A percentile compares a stretch with the other conserved stretches of the same genome.
These are phyloP conservation scores for Tipula confusa DNA, from an alignment of 2,888 invertebrate species.

Conservation along the genomic window DNA sequence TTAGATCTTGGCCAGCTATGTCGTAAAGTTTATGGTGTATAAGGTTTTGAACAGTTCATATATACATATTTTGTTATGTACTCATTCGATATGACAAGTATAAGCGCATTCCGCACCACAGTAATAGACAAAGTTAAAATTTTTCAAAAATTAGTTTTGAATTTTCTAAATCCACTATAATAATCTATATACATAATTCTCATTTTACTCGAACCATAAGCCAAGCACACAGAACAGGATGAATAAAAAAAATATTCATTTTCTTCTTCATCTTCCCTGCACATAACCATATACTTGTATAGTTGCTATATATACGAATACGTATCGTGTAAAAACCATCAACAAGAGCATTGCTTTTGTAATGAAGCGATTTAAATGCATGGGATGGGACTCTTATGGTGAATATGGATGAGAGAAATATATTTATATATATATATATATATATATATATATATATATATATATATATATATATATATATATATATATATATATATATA, in stretches of 20 bases:
- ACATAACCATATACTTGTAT: background rate
- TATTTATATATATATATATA: background rate
- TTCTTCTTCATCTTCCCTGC: background rate
- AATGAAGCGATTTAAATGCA: slow-evolving; percentile 32
- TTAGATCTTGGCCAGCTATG: too few species aligned
- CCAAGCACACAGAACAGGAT: background rate
- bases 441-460: background rate
- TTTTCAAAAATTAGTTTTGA: background rate
- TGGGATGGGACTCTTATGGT: slow-evolving; percentile 31
- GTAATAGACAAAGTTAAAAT: slow-evolving; percentile 16
- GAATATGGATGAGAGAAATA: slow-evolving; percentile 27
- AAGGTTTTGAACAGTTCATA: background rate
- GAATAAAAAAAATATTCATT: background rate
- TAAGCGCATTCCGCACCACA: background rate
- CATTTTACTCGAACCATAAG: background rate
- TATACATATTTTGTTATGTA: background rate
- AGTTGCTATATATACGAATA: too few species aligned
- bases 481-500: background rate
- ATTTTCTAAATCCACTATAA: slow-evolving; percentile 20
- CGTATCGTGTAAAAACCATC: slow-evolving; percentile 29
- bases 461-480: background rate
- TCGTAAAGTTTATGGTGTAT: background rate
- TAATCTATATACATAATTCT: background rate
- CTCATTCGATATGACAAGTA: background rate
- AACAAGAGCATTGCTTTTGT: slow-evolving; percentile 30